Base-by-base conservation (phyloP, 1,140 invertebrate species). In the Zaprionus inermis region DNA sequence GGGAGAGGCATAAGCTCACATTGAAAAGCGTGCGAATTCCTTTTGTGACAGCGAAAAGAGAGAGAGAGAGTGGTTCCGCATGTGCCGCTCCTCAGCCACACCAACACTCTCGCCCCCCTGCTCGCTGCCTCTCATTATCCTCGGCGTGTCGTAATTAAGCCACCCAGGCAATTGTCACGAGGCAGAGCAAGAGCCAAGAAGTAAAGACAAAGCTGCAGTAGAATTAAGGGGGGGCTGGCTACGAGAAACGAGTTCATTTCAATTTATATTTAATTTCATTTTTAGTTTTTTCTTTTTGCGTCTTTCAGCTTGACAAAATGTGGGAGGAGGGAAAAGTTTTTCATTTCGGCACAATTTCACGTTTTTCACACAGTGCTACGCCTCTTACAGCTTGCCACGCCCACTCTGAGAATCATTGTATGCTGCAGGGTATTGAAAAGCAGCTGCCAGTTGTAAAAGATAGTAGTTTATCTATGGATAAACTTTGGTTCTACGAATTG, bases 221-320 rank as follows among this genome's bases (percentile, higher is more conserved):
- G 7, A 54, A 28, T 28, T 1, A 24, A 20, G 41, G 1, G n/a
- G 41, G 18, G 44, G 49, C 18, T 24, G 18, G n/a, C 36, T n/a
- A n/a, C n/a, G 36, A 52, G 12, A 52, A 52, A 41, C 51, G 51
- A 64, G 54, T 72, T 72, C 34, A 54, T 72, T 58, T 72, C 69
- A 66, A 66, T 66, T 72, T 51, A 57, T 56, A 57, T 58, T 66
- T 66, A 72, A 72, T 54, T 65, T 72, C 10, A 65, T 58, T 56
- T 58, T 58, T 52, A 65, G 54, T 58, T 72, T 49, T 20, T 49
- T 65, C 30, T 10, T 1, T 24, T 14, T 4, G 24, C n/a, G 38
- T 16, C 24, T 55, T 60, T 52, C 18, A 10, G 36, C 69, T 65
- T 71, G 60, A 57, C 41, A 66, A 24, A 69, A 72, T 41, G 69